Evolutionary conservation across 2,797 vertebrate species (phyloP), one percentile per base, ranked within the genome.

Genomic region (Columba guinea): DNA sequence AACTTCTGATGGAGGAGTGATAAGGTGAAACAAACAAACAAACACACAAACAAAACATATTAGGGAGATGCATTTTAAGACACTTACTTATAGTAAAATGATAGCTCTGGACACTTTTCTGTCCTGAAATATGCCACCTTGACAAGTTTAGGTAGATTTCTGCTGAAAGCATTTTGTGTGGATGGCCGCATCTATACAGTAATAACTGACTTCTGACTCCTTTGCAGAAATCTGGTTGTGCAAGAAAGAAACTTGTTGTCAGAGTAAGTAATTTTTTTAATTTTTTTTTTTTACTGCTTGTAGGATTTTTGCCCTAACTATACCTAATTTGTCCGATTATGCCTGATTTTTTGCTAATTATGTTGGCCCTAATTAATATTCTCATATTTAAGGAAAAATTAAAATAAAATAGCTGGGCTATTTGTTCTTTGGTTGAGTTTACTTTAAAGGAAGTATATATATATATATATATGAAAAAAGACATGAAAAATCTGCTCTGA

Each of bases 141-240:
- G 21, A 44, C 18, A 91, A 60, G 32, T 18, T 84, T 39, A 63
- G 55, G 32, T 46, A 80, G 28, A n/a, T 44, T 64, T 70, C 85
- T 55, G 6, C 24, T 83, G n/a, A 2, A 83, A 81, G 35, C 71
- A 28, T 74, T 92, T 67, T 4, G 1, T 71, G 24, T 51, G 17
- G 24, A 35, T 37, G n/a, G 4, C 13, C 78, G 35, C 24, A 26
- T 17, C 37, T 52, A 5, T 39, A 30, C 73, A 48, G 20, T 41
- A 65, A 8, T 69, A 76, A 84, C 10, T 44, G 19, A 10, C 21
- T 67, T 91, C 35, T 90, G 67, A 5, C 30, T 93, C 37, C 41
- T 89, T 91, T 82, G 67, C 89, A 97, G 97, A 78, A 84, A 59
- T 95, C 96, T 76, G 93, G 93, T 28, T 97, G 97, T 83, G 53